phyloP scores from a whole-genome alignment of 2,888 invertebrate species.

The Arctia plantaginis region DNA sequence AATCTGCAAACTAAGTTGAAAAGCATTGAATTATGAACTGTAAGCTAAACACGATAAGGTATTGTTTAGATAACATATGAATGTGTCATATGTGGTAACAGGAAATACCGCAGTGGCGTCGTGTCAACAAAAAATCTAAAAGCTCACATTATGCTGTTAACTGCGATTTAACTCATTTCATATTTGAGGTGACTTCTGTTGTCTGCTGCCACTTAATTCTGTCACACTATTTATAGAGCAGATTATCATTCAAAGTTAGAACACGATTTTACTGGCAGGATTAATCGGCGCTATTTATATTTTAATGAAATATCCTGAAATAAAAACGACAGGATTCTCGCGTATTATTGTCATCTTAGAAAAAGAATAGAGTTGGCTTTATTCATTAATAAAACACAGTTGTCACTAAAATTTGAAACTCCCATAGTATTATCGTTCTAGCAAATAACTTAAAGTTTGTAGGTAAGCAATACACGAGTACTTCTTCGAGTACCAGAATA shows the following conservation, averaged over 20 bases:
- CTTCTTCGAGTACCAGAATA: too few relatives aligned
- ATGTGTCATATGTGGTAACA: constrained; percentile 69
- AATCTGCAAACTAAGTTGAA: constrained; percentile 53
- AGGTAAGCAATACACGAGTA: not conserved
- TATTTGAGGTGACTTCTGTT: constrained; percentile 79
- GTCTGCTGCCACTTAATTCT: constrained; percentile 78
- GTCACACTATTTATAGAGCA: constrained; percentile 59
- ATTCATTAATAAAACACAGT: not conserved
- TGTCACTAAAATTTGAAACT: not conserved
- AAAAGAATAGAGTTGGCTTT: not conserved
- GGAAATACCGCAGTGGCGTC: constrained; percentile 82
- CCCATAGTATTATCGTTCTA: not conserved
- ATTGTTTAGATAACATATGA: constrained; percentile 44
- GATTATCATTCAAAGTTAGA: constrained; percentile 49
- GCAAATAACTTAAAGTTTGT: not conserved
- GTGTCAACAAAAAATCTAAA: constrained; percentile 82
- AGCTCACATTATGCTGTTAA: constrained; percentile 82
- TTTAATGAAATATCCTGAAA: constrained; percentile 35
- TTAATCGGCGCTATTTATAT: constrained; percentile 47
- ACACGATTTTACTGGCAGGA: constrained; percentile 48
- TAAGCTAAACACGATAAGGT: constrained; percentile 51
- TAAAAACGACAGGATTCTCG: constrained; percentile 24
- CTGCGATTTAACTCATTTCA: constrained; percentile 84
- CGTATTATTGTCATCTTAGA: not conserved
- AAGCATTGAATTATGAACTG: constrained; percentile 52